These are phyloP conservation scores for Nephrocerus scutellatus DNA, from an alignment of 2,888 invertebrate species.

Conservation along the genomic window DNA sequence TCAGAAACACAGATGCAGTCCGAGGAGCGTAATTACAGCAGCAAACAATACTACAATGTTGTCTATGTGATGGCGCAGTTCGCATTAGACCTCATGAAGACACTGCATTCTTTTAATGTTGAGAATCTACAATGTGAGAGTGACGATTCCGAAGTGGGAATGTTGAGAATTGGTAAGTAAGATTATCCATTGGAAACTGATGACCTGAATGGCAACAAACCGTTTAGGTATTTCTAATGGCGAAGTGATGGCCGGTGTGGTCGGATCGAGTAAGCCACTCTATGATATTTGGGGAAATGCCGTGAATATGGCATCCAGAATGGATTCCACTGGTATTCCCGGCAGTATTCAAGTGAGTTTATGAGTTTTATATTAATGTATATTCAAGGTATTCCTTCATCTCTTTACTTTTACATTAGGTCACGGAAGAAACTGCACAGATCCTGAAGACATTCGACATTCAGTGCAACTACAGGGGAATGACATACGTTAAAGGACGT, in stretches of 20 bases:
- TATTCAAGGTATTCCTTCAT: background rate
- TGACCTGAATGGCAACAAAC: too few relatives aligned
- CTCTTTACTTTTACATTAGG: constrained; percentile 41
- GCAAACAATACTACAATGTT: constrained; percentile 44
- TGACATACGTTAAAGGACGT: constrained; percentile 65
- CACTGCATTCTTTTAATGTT: constrained; percentile 54
- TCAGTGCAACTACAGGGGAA: constrained; percentile 61
- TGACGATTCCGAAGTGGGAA: constrained; percentile 37
- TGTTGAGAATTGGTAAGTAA: constrained; percentile 37
- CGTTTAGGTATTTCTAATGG: constrained; percentile 77
- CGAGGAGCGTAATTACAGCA: constrained; percentile 29
- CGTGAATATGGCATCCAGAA: constrained; percentile 92
- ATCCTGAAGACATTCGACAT: constrained; percentile 62
- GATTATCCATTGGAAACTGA: too few relatives aligned
- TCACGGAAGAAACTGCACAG: constrained; percentile 64
- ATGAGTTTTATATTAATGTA: background rate
- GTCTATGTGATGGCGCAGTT: constrained; percentile 62
- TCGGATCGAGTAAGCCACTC: constrained; percentile 86
- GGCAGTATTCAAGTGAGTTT: constrained; percentile 66
- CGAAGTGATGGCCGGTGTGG: constrained; percentile 87
- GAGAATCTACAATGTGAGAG: constrained; percentile 53
- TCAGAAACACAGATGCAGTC: constrained; percentile 8
- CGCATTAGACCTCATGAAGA: constrained; percentile 64
- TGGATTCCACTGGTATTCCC: constrained; percentile 85
- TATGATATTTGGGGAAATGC: constrained; percentile 98